Evolutionary conservation across 2,797 vertebrate genomes (phyloP), one percentile per base, ranked within the genome.

Genomic region (Gobio occitaniae): DNA sequence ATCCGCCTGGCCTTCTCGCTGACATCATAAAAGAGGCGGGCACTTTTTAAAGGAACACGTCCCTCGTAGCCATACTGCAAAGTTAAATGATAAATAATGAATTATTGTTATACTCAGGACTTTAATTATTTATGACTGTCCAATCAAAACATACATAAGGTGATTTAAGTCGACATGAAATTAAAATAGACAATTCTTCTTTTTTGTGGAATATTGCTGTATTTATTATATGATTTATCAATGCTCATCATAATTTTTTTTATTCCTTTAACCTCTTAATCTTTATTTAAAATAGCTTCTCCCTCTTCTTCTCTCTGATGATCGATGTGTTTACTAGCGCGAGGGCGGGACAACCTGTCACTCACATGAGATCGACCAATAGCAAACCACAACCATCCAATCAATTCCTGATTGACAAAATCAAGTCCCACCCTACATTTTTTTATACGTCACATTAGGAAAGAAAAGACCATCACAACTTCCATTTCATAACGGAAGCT

Each of bases 1-100:
- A 99, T 97, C 83, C 91, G 93, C 59, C 98, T 94, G 2, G 97
- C 97, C 89, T 97, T 97, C 93, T 99, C 98, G 0, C 98, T 99
- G 91, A 96, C 92, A 1, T 99, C 96, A 0, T 99, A 99, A 91
- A 99, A 99, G 50, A 99, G 95, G 13, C 96, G 96, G 8, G 98
- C 98, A 0, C 97, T 97, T 89, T 89, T 95, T 92, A 99, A 93
- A 0, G 97, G 96, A 19, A 99, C 95, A 0, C 96, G 95, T 44
- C 98, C 98, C 92, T 99, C 98, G 0, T 96, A 97, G 75, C 97
- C 97, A 0, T 95, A 97, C 98, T 99, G 93, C 15, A 78, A 86
- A 44, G 21, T 75, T 2, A 83, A 78, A 71, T 17, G 2, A 38
- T 29, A 6, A 63, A 61, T 50, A 66, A 83, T 19, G 1, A 1